Evolutionary conservation across 2,113 vertebrate species (phyloP).

Genomic region (Anarhynchus alexandrinus): DNA sequence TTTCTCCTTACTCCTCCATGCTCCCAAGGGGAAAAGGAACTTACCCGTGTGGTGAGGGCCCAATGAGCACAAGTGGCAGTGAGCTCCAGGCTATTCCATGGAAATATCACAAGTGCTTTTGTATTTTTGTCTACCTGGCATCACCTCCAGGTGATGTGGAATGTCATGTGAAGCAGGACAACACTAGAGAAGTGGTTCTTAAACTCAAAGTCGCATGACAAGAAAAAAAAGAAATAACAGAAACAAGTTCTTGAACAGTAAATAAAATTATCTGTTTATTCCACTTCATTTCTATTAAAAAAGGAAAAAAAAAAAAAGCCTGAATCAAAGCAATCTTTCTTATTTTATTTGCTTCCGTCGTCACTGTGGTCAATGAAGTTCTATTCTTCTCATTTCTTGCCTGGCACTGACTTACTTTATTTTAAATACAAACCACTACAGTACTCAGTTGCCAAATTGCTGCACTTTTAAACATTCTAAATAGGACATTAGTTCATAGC

Average conservation of each 20-base stretch:
- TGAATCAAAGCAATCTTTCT: neutral
- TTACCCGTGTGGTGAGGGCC: fast-evolving
- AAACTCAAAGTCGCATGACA: neutral
- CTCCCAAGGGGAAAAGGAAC: neutral
- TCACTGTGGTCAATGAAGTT: neutral
- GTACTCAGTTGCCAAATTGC: constrained; percentile 11
- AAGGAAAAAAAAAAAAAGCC: neutral
- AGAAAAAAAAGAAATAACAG: neutral
- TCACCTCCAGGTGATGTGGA: neutral
- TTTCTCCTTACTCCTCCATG: neutral
- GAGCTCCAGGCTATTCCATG: neutral
- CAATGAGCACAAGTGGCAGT: neutral
- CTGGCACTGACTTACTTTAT: neutral
- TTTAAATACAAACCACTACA: constrained; percentile 29
- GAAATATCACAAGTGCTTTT: neutral
- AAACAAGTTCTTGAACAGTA: neutral
- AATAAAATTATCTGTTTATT: neutral
- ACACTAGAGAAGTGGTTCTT: neutral
- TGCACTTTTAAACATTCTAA: constrained; percentile 69
- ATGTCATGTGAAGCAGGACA: neutral
- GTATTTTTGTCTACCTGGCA: neutral
- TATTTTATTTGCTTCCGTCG: neutral
- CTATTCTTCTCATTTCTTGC: neutral
- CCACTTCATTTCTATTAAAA: neutral
- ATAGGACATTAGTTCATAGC: constrained; percentile 73